phyloP scores from a whole-genome alignment of 2,113 vertebrate genomes.

The Trematocara marginatum region DNA sequence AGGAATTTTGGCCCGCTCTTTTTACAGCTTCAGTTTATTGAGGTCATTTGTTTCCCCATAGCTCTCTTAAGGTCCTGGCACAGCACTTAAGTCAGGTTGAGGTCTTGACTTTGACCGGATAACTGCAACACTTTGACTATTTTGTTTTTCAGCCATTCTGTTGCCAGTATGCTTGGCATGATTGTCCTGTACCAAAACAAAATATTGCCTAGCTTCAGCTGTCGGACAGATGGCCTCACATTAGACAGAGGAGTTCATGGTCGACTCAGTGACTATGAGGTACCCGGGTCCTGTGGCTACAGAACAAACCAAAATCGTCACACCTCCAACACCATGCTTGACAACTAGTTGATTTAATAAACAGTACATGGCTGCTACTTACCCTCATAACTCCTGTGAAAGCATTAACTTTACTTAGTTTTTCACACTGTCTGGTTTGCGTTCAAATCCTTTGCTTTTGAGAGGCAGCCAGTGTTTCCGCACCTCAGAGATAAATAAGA shows the following conservation, averaged over 20 bases:
- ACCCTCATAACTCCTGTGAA: neutral
- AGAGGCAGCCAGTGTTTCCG: neutral
- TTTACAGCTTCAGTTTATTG: neutral
- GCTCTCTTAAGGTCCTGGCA: neutral
- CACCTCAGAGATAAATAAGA: neutral
- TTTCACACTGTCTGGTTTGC: neutral
- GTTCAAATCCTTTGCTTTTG: neutral
- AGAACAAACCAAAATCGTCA: neutral
- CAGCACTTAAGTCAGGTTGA: neutral
- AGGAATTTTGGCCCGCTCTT: neutral
- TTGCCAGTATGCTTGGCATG: accelerated
- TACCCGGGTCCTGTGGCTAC: neutral
- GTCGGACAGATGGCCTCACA: neutral
- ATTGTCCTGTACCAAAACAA: neutral
- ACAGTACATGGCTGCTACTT: neutral
- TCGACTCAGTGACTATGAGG: neutral
- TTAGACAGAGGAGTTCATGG: neutral
- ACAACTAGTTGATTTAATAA: neutral
- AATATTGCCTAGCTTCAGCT: neutral
- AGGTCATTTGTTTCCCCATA: neutral
- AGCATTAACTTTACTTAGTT: neutral
- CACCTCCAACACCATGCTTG: neutral
- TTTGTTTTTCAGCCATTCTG: neutral
- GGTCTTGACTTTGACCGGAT: neutral
- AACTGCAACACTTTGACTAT: neutral